These are phyloP conservation scores for Cuculus canorus DNA, from an alignment of 2,797 vertebrate genomes.

Conservation along the genomic window DNA sequence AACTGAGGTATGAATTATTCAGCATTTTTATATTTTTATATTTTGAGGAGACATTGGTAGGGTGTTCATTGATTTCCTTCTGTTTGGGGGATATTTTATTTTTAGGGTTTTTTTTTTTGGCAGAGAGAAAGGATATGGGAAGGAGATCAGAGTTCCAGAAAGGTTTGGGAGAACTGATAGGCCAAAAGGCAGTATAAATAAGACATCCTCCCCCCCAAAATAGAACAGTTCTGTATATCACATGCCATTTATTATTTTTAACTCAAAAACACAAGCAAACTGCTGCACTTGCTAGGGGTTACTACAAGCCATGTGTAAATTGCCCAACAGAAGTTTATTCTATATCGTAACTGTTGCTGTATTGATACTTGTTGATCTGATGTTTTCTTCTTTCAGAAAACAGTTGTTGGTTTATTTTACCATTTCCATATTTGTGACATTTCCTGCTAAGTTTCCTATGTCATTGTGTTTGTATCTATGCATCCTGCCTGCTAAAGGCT, in stretches of 20 bases:
- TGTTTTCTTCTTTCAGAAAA: neutral
- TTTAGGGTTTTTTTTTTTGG: neutral
- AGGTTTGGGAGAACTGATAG: neutral
- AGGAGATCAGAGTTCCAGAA: neutral
- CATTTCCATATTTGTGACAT: neutral
- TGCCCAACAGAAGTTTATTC: neutral
- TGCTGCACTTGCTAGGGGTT: neutral
- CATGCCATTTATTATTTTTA: neutral
- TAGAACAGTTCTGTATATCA: neutral
- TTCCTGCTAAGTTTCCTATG: neutral
- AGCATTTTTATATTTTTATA: neutral
- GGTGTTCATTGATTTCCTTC: neutral
- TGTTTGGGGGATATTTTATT: neutral
- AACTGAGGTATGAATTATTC: neutral
- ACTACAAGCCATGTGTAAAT: neutral
- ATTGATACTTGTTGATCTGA: neutral
- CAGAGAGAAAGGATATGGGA: neutral
- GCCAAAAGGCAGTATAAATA: neutral
- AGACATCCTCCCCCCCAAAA: neutral
- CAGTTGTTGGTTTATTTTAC: neutral
- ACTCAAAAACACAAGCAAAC: neutral
- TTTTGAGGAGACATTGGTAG: neutral
- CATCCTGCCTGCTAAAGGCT: neutral
- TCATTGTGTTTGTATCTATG: neutral
- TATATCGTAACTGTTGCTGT: neutral